These are phyloP conservation scores for Smittia aterrima DNA, from an alignment of 2,888 invertebrate genomes.

Conservation along the genomic window DNA sequence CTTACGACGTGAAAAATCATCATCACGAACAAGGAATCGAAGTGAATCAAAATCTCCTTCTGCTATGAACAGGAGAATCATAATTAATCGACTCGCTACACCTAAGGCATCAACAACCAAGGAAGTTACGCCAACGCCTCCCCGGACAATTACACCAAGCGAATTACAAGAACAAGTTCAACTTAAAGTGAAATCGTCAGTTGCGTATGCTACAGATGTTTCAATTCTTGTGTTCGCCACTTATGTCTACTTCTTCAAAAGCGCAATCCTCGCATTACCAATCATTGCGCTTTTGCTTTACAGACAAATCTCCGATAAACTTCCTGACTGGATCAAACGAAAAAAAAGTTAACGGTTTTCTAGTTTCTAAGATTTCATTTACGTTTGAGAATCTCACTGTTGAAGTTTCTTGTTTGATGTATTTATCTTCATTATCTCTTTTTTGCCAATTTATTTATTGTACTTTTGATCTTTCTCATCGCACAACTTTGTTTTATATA, in stretches of 20 bases:
- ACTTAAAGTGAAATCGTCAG: slow-evolving; percentile 64
- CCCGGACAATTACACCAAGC: slow-evolving; percentile 48
- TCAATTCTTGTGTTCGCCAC: slow-evolving; percentile 72
- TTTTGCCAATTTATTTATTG: too few relatives aligned
- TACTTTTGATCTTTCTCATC: background rate
- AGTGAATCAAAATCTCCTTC: slow-evolving; percentile 46
- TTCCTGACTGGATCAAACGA: slow-evolving; percentile 60
- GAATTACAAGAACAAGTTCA: slow-evolving; percentile 63
- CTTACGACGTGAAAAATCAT: slow-evolving; percentile 18
- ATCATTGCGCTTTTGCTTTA: slow-evolving; percentile 73
- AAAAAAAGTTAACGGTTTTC: slow-evolving; percentile 46
- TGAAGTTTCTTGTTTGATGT: too few relatives aligned
- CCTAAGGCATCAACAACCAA: slow-evolving; percentile 43
- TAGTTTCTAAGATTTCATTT: background rate
- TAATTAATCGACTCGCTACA: background rate
- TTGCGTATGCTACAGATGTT: slow-evolving; percentile 73
- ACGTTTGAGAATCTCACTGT: slow-evolving; percentile 13
- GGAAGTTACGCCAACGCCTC: background rate
- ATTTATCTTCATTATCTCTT: too few relatives aligned
- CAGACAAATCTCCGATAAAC: slow-evolving; percentile 68
- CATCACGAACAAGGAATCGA: slow-evolving; percentile 40
- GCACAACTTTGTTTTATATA: background rate
- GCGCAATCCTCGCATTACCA: slow-evolving; percentile 76
- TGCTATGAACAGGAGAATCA: slow-evolving; percentile 43
- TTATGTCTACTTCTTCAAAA: slow-evolving; percentile 78